A percentile compares a stretch with the other conserved stretches of the same genome.
Conservation (phyloP, 2,113 vertebrate species). For the Sorex fumeus region DNA sequence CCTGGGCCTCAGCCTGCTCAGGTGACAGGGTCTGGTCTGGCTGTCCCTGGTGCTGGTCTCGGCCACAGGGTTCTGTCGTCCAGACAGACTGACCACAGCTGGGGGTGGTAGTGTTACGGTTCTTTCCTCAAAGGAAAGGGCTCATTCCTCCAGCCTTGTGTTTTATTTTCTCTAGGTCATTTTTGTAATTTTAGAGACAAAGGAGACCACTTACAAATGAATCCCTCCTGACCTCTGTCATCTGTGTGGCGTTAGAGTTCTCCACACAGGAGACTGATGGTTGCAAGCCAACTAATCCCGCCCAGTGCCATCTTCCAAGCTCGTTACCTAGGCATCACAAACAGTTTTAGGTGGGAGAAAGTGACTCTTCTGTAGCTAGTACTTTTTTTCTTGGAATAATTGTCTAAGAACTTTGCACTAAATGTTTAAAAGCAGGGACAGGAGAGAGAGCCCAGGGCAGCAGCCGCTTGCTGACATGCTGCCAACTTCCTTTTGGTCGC, state of each 20-base stretch:
- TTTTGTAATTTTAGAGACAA: slow-evolving; percentile 62
- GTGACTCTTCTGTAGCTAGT: neutral
- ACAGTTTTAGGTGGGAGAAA: slow-evolving; percentile 21
- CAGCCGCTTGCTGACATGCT: too few species aligned
- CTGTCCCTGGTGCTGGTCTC: neutral
- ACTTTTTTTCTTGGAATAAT: neutral
- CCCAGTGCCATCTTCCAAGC: neutral
- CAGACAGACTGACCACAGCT: neutral
- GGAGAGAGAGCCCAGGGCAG: too few species aligned
- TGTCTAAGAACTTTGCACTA: slow-evolving; percentile 53
- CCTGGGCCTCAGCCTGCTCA: slow-evolving; percentile 33
- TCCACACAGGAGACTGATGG: neutral
- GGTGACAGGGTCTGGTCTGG: neutral
- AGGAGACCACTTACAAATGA: neutral
- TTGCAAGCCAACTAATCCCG: neutral
- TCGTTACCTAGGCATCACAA: neutral
- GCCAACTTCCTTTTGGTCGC: too few species aligned
- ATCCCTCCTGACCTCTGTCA: neutral
- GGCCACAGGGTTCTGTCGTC: neutral
- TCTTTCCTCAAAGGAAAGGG: neutral
- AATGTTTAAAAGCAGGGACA: too few species aligned
- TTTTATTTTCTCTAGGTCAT: neutral
- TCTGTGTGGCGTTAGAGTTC: slow-evolving; percentile 9
- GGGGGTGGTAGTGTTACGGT: neutral
- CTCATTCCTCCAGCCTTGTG: neutral